Evolutionary conservation across 30 jellyfish, hydroid and myxozoan species (phyloP), one percentile per base, ranked within the genome.

Genomic region (Pelagia noctiluca): DNA sequence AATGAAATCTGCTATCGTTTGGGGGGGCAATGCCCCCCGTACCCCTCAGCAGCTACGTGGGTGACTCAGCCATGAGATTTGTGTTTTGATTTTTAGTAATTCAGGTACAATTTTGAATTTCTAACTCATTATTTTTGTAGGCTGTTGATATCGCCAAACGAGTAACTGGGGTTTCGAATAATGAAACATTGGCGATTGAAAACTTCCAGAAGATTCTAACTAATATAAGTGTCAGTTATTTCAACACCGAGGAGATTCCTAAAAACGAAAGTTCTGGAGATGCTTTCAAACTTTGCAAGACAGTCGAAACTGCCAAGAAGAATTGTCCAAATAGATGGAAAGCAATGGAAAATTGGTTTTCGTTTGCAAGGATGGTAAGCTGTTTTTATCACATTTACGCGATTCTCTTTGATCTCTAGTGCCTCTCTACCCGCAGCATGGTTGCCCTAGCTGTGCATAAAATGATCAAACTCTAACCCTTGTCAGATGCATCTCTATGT

Each of bases 291-390:
- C 87, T 71, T n/a, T 94, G 99, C 85, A 88, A 92, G 54, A 22
- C 90, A 46, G 84, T 76, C 10, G 99, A 83, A 76, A 75, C 91
- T 22, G 99, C 99, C 25, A 88, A 94, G 87, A 75, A 66, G 42
- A 37, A 87, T 60, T 94, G 99, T 60, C 99, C 99, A 1, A 88
- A 84, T 69, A 57, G 99, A 53, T 94, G 99, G 99, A 80, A 62
- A 34, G 99, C 99, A 12, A 94, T 94, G 99, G 86, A 88, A 64
- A 80, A 76, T n/a, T 94, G 99, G 99, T 94, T 94, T 63, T 63
- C 87, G 0, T 94, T 85, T 67, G 95, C 99, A 4, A 87, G 96
- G 62, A 87, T 73, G 92, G 99, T 92, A 67, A 48, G 80, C 2
- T 2, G n/a, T n/a, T n/a, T n/a, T n/a, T n/a, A n/a, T n/a, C n/a